Evolutionary conservation across 2,888 invertebrate species (phyloP).

Genomic region (Galeruca laticollis): DNA sequence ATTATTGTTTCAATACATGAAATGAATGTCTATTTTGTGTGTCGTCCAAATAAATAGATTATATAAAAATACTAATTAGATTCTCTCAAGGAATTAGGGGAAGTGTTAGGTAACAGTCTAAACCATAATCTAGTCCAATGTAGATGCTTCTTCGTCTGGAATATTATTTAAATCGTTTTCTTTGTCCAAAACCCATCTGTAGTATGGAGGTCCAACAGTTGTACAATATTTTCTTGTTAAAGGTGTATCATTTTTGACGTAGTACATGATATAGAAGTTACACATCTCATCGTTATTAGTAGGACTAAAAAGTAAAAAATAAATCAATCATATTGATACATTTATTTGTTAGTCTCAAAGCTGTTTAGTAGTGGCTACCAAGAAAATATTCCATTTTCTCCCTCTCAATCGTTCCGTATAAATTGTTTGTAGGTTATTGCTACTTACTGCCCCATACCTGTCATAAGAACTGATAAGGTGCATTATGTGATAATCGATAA

Average conservation of each 20-base stretch:
- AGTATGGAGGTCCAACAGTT: constrained; percentile 84
- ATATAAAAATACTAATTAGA: constrained; percentile 45
- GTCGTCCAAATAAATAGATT: constrained; percentile 13
- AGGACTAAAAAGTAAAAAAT: constrained; percentile 68
- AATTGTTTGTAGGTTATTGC: too few relatives aligned
- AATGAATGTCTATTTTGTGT: constrained; percentile 7
- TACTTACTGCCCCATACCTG: too few relatives aligned
- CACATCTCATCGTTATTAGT: constrained; percentile 95
- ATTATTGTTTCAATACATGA: background rate
- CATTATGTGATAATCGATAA: too few relatives aligned
- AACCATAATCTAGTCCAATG: constrained; percentile 62
- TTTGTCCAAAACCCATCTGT: constrained; percentile 79
- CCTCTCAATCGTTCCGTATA: too few relatives aligned
- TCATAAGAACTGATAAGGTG: too few relatives aligned
- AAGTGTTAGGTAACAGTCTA: constrained; percentile 41
- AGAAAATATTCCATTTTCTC: too few relatives aligned
- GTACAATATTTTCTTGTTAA: constrained; percentile 86
- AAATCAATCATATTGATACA: constrained; percentile 8
- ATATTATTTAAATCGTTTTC: constrained; percentile 78
- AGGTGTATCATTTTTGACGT: constrained; percentile 82
- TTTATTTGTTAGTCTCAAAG: background rate
- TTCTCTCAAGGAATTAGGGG: constrained; percentile 28
- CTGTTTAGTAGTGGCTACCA: background rate
- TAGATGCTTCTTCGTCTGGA: constrained; percentile 79
- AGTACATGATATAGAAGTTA: constrained; percentile 96